Conservation (phyloP, 2,888 invertebrate species). For the Synanthedon vespiformis region DNA sequence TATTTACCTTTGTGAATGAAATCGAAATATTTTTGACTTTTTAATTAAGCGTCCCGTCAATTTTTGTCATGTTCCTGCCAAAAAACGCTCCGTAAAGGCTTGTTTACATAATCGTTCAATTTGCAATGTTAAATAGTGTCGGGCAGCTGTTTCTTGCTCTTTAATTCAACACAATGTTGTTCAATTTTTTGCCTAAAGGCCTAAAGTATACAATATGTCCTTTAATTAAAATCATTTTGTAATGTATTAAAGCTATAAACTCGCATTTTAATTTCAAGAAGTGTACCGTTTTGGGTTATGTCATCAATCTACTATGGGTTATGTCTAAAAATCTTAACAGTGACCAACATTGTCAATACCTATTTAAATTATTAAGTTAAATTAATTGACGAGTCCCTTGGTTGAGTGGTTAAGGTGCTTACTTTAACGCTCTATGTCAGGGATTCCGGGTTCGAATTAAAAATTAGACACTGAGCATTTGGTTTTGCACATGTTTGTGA, state of each 20-base stretch:
- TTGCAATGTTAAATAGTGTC: constrained; percentile 61
- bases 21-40: constrained; percentile 51
- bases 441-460: no score
- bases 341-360: no score
- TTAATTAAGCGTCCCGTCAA: constrained; percentile 31
- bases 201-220: constrained; percentile 8
- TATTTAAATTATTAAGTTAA: no score
- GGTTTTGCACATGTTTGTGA: no score
- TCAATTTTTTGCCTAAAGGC: constrained; percentile 17
- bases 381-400: no score
- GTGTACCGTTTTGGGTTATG: no score
- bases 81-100: constrained; percentile 52
- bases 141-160: constrained; percentile 23
- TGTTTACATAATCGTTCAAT: constrained; percentile 65
- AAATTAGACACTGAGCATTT: no score
- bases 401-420: no score
- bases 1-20: constrained; percentile 14
- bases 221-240: constrained; percentile 16
- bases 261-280: no score
- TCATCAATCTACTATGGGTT: no score
- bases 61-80: constrained; percentile 33
- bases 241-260: neutral
- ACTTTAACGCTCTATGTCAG: no score
- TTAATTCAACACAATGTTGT: constrained; percentile 21
- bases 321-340: no score